These are phyloP conservation scores for Agrotis clavis DNA, from an alignment of 2,888 invertebrate genomes.

Conservation along the genomic window DNA sequence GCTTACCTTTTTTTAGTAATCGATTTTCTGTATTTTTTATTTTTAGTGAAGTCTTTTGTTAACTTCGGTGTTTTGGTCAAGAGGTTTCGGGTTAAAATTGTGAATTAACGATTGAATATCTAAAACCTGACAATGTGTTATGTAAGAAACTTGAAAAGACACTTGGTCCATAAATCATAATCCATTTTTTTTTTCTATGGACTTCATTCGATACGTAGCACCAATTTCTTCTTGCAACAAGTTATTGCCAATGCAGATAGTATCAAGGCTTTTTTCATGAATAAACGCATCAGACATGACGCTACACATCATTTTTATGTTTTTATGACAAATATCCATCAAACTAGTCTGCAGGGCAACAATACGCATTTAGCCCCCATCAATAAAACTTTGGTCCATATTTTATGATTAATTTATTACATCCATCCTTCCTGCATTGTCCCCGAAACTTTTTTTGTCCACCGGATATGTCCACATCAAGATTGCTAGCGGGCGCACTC, in stretches of 20 bases:
- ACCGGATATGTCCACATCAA: slow-evolving; percentile 63
- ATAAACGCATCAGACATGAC: background rate
- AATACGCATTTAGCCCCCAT: slow-evolving; percentile 33
- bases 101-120: background rate
- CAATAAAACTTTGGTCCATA: slow-evolving; percentile 54
- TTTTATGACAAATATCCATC: background rate
- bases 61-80: background rate
- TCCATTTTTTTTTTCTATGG: background rate
- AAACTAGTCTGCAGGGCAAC: slow-evolving; percentile 14
- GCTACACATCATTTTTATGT: background rate
- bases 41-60: slow-evolving; percentile 20
- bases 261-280: background rate
- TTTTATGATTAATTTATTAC: slow-evolving; percentile 61
- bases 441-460: slow-evolving; percentile 46
- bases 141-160: background rate
- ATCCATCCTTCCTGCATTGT: slow-evolving; percentile 40
- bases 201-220: too few relatives aligned
- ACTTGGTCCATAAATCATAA: background rate
- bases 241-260: background rate
- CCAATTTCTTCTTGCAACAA: too few relatives aligned
- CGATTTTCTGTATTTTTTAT: slow-evolving; percentile 36
- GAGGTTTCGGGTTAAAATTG: background rate
- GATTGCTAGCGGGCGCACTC: slow-evolving; percentile 59
- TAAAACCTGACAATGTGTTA: too few relatives aligned
- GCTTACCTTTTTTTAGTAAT: slow-evolving; percentile 38